phyloP scores from a whole-genome alignment of 2,797 vertebrate genomes.

The Eremophila alpestris region DNA sequence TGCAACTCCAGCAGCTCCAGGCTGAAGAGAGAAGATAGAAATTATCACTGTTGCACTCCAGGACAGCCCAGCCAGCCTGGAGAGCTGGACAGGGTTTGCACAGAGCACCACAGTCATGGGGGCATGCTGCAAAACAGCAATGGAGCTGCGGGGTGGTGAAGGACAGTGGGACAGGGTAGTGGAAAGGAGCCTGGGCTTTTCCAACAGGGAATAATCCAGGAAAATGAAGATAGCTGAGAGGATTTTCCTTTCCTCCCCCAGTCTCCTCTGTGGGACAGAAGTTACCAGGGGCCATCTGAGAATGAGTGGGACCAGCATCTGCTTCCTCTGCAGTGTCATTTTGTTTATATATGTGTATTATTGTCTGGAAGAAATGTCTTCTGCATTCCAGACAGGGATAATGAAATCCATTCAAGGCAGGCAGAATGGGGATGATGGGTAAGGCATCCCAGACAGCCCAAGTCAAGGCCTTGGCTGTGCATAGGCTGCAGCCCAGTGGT shows the following conservation, averaged over 20 bases:
- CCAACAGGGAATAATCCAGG: background rate
- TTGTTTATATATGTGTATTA: background rate
- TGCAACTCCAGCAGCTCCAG: background rate
- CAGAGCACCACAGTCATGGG: accelerated
- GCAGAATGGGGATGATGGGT: accelerated
- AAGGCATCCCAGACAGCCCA: background rate
- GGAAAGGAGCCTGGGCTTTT: background rate
- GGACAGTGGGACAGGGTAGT: background rate
- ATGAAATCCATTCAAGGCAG: background rate
- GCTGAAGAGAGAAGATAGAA: background rate
- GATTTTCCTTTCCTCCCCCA: background rate
- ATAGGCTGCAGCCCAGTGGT: background rate
- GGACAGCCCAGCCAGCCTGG: background rate
- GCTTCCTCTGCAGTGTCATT: background rate
- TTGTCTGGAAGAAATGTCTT: conserved; percentile 11
- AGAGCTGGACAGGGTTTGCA: accelerated
- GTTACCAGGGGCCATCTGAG: background rate
- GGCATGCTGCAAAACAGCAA: accelerated
- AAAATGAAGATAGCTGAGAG: background rate
- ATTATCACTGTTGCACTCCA: background rate
- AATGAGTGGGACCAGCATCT: background rate
- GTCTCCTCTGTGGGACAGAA: background rate
- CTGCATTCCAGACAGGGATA: conserved; percentile 1
- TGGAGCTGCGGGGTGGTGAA: background rate
- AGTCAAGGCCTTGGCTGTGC: background rate